These are phyloP conservation scores for Gopherus evgoodei DNA, from an alignment of 2,113 vertebrate genomes.

Conservation along the genomic window DNA sequence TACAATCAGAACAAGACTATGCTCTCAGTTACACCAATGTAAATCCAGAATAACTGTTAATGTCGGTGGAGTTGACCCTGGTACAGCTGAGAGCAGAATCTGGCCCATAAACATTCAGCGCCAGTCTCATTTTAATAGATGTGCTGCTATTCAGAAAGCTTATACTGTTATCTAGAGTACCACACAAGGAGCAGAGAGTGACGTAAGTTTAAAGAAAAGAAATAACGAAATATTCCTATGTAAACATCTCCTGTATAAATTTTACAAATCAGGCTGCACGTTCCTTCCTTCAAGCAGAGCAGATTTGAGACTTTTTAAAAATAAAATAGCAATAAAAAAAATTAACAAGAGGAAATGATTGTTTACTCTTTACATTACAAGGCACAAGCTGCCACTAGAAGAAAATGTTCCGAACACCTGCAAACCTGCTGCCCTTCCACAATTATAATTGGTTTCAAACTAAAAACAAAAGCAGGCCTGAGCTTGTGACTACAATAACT, in stretches of 20 bases:
- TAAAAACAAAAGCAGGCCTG: neutral
- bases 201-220: neutral
- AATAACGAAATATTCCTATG: neutral
- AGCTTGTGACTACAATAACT: neutral
- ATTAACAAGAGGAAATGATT: neutral
- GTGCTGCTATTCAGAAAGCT: neutral
- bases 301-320: neutral
- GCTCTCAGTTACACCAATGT: neutral
- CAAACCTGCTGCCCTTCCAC: neutral
- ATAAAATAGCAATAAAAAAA: neutral
- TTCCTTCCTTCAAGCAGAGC: neutral
- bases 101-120: neutral
- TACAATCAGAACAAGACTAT: rapidly evolving
- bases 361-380: neutral
- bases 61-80: neutral
- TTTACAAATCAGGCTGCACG: neutral
- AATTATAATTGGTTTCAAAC: neutral
- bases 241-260: neutral
- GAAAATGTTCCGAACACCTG: neutral
- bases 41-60: neutral
- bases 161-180: rapidly evolving
- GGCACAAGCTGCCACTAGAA: neutral
- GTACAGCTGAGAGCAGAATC: neutral
- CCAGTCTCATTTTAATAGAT: rapidly evolving
- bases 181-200: rapidly evolving